Percentiles rank a stretch among this genome's conserved stretches.
Evolutionary conservation across 2,888 invertebrate species (phyloP).

Genomic region (Ochlodes sylvanus): DNA sequence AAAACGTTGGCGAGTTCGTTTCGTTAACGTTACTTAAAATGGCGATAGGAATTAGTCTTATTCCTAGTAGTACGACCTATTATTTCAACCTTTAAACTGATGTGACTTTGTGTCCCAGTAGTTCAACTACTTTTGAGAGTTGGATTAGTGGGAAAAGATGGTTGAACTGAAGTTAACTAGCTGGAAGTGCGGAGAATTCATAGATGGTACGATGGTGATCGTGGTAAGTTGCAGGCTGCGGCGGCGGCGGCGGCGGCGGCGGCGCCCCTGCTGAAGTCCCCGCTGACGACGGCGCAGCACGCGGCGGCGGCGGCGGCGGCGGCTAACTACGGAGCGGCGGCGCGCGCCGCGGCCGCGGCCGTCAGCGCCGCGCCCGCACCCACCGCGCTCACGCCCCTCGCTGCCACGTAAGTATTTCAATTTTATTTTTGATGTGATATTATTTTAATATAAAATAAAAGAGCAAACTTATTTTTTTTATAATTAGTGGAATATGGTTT

Average conservation of each 20-base stretch:
- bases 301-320: constrained; percentile 95
- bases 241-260: constrained; percentile 90
- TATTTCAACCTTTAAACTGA: no score
- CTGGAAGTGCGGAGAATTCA: neutral
- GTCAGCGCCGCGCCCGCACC: constrained; percentile 88
- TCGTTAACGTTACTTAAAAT: no score
- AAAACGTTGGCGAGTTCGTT: neutral
- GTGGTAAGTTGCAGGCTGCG: constrained; percentile 76
- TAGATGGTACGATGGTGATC: neutral
- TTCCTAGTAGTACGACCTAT: no score
- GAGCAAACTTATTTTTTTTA: no score
- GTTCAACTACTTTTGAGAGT: no score
- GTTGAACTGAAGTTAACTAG: no score
- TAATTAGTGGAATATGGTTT: no score
- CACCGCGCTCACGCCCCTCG: constrained; percentile 67
- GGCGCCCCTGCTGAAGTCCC: constrained; percentile 92
- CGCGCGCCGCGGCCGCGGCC: constrained; percentile 92
- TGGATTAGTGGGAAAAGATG: no score
- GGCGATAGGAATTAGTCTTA: no score
- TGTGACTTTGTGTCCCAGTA: no score
- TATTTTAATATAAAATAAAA: no score
- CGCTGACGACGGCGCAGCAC: constrained; percentile 93
- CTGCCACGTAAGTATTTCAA: constrained; percentile 63
- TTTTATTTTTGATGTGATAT: neutral
- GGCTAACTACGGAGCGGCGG: constrained; percentile 94